Evolutionary conservation across 2,113 vertebrate genomes (phyloP).

Genomic region (Mohoua ochrocephala): DNA sequence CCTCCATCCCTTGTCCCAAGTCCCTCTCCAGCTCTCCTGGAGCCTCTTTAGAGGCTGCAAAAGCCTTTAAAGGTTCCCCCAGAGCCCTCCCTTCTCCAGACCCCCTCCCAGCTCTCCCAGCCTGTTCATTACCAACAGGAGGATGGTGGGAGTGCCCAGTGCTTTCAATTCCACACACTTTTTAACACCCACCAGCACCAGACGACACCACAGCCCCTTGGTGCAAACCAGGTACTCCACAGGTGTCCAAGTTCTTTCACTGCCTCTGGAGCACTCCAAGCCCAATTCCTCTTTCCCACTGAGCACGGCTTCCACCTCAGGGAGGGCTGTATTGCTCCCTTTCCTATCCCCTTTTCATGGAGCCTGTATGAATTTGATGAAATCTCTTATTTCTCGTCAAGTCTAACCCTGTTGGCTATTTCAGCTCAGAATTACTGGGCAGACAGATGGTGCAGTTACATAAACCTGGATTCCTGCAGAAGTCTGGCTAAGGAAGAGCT

Average conservation of each 20-base stretch:
- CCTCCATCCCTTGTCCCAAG: not conserved
- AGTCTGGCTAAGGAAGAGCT: conserved; percentile 19
- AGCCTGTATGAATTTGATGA: not conserved
- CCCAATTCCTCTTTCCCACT: not conserved
- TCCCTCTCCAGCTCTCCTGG: not conserved
- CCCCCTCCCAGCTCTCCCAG: not conserved
- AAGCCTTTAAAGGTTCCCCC: not conserved
- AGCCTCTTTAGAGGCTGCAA: not conserved
- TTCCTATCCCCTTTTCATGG: not conserved
- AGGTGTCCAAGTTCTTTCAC: not conserved
- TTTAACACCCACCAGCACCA: not conserved
- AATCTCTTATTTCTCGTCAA: not conserved
- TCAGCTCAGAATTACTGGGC: not conserved
- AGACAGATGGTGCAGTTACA: conserved; percentile 55
- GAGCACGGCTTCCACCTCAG: fast-evolving
- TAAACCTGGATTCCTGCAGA: conserved; percentile 19
- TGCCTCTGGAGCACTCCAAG: not conserved
- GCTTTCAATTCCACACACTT: fast-evolving
- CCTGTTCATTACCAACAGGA: not conserved
- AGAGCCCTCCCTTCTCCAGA: not conserved
- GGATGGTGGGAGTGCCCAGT: not conserved
- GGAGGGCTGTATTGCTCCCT: fast-evolving
- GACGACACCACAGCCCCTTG: not conserved
- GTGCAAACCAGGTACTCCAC: not conserved
- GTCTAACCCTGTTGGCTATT: not conserved